These are phyloP conservation scores for Hypena proboscidalis DNA, from an alignment of 2,888 invertebrate genomes.

Conservation along the genomic window DNA sequence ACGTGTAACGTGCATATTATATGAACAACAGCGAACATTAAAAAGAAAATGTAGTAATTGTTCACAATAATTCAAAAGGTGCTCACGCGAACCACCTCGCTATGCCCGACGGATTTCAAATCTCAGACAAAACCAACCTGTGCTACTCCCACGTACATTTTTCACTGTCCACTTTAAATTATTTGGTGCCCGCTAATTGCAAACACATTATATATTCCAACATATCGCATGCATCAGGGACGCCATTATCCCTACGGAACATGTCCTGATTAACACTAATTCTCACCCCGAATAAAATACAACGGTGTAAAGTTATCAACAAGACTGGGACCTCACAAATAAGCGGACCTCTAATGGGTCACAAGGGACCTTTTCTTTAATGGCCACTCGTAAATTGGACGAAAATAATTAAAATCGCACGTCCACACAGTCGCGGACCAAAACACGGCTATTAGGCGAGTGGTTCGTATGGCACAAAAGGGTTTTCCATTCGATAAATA, in stretches of 20 bases:
- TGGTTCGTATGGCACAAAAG: slow-evolving; percentile 71
- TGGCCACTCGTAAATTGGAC: slow-evolving; percentile 84
- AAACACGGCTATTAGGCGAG: slow-evolving; percentile 79
- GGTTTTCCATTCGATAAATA: slow-evolving; percentile 79
- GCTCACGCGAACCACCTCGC: too few relatives aligned
- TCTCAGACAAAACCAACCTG: too few relatives aligned
- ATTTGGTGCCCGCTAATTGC: slow-evolving; percentile 36
- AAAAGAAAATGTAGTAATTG: too few relatives aligned
- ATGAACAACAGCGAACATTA: too few relatives aligned
- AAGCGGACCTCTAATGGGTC: slow-evolving; percentile 74
- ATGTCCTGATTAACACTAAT: slow-evolving; percentile 72
- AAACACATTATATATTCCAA: slow-evolving; percentile 45
- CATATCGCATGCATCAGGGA: slow-evolving; percentile 57
- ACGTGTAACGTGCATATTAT: too few relatives aligned
- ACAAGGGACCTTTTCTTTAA: slow-evolving; percentile 79
- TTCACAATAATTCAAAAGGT: too few relatives aligned
- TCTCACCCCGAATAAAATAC: slow-evolving; percentile 73
- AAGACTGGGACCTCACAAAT: slow-evolving; percentile 72
- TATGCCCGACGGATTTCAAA: too few relatives aligned
- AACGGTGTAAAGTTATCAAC: slow-evolving; percentile 80
- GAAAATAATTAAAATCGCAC: slow-evolving; percentile 85
- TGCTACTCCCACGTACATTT: too few relatives aligned
- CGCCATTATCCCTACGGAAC: slow-evolving; percentile 53
- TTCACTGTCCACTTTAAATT: slow-evolving; percentile 22
- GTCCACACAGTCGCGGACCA: slow-evolving; percentile 70